Conservation (phyloP, 2,113 vertebrate species). For the Sardina pilchardus region DNA sequence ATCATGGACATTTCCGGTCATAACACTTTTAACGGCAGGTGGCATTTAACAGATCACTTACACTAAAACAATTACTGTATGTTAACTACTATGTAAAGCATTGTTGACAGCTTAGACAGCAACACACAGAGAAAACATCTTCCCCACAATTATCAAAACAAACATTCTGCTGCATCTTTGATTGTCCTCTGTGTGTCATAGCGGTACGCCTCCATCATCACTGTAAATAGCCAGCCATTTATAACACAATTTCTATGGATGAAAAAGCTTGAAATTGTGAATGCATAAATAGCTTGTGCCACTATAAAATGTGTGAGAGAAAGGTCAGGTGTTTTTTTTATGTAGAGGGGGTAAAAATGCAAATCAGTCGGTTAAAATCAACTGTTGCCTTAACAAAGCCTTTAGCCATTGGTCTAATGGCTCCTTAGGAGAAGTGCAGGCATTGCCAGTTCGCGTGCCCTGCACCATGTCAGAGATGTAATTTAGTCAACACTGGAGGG, state of each 20-base stretch:
- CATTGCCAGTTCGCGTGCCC: constrained; percentile 21
- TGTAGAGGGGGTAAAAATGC: background rate
- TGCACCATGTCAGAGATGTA: constrained; percentile 44
- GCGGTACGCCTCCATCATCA: background rate
- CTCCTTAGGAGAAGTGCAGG: background rate
- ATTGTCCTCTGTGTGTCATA: background rate
- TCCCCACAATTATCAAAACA: background rate
- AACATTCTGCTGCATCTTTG: background rate
- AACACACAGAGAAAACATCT: background rate
- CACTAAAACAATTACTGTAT: background rate
- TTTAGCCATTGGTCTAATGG: background rate
- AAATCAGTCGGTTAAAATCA: constrained; percentile 9
- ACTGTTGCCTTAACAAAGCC: background rate
- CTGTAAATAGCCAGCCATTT: background rate
- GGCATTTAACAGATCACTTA: background rate
- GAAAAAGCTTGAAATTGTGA: background rate
- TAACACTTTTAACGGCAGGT: background rate
- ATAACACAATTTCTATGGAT: background rate
- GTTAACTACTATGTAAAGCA: background rate
- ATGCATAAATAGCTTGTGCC: background rate
- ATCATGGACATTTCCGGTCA: background rate
- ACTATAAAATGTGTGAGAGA: background rate
- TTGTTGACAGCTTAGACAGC: background rate
- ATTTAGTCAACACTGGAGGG: constrained; percentile 29
- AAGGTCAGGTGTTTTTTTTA: background rate